Evolutionary conservation across 2,888 invertebrate genomes (phyloP).

Genomic region (Stenichneumon culpator): DNA sequence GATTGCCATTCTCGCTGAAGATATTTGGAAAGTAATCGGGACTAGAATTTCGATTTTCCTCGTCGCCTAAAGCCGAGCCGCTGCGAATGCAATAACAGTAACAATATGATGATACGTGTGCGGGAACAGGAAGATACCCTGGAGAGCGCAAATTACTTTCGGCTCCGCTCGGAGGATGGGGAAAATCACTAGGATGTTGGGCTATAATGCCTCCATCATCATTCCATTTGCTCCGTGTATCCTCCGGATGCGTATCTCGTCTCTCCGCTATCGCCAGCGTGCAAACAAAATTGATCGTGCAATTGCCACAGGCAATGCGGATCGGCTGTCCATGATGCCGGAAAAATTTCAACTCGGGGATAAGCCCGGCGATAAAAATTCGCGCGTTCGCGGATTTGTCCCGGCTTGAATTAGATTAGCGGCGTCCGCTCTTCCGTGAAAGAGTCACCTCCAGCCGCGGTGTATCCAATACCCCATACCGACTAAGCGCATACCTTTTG

Average conservation of each 20-base stretch:
- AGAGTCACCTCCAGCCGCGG: not conserved
- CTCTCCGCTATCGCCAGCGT: not conserved
- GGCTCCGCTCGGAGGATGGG: not conserved
- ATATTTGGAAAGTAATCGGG: not conserved
- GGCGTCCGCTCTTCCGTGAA: not conserved
- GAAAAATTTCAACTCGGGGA: not conserved
- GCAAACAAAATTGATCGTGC: not conserved
- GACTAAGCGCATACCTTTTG: constrained; percentile 5
- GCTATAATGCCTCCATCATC: not conserved
- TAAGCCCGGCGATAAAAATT: not conserved
- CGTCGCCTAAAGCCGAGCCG: not conserved
- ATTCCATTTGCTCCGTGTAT: not conserved
- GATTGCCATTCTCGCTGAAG: not conserved
- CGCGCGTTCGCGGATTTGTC: not conserved
- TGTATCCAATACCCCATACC: not conserved
- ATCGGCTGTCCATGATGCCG: not conserved
- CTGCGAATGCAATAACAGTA: constrained; percentile 38
- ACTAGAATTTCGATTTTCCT: constrained; percentile 35
- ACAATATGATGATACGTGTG: constrained; percentile 4
- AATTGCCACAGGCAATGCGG: not conserved
- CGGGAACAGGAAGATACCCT: not conserved
- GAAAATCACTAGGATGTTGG: not conserved
- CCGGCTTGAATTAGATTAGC: not conserved
- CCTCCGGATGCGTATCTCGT: not conserved
- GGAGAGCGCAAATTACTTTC: constrained; percentile 33